Evolutionary conservation across 1,140 invertebrate species (phyloP), one percentile per base, ranked within the genome.

Genomic region (Papilio aristodemus): DNA sequence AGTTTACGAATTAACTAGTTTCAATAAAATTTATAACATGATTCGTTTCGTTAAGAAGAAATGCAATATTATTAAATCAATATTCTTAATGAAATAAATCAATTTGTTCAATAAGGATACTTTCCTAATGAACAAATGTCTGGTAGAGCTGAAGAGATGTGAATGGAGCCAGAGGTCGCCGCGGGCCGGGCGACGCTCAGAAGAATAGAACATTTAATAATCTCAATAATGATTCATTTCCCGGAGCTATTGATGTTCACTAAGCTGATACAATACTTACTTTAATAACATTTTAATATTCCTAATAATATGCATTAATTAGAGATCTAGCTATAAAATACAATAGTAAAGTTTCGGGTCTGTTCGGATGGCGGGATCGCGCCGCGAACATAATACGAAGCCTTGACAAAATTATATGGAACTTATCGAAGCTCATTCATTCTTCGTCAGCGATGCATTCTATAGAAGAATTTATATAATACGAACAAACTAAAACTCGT

Each of bases 231-330:
- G 87, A 87, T 87, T 87, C 84, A 83, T 85, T 89, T 87, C 74
- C 81, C 85, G 85, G 85, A 91, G 89, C 89, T 91, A 90, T 91
- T 91, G 89, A 91, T 91, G 87, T 90, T 91, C 77, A 86, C 87
- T 91, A 91, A 91, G 89, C 89, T 87, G 87, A 91, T 90, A 91
- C 89, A 91, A 84, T 91, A 86, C 87, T 90, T 91, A 89, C 81
- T 79, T 84, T 87, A 81, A 86, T 84, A 87, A 91, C 84, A 88
- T 85, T 91, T 89, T 85, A 83, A 86, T 85, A 89, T 86, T 87
- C 83, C 89, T 91, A 91, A 86, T 88, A 88, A 83, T 91, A 91
- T 87, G 86, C 85, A 88, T 86, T 88, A 87, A 81, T 90, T 89
- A 90, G 86, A 89, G 78, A 84, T 89, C 88, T 90, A 90, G 86